Percentiles rank a stretch among this genome's conserved stretches.
Evolutionary conservation across 2,888 invertebrate genomes (phyloP).

Genomic region (Amiota communis): DNA sequence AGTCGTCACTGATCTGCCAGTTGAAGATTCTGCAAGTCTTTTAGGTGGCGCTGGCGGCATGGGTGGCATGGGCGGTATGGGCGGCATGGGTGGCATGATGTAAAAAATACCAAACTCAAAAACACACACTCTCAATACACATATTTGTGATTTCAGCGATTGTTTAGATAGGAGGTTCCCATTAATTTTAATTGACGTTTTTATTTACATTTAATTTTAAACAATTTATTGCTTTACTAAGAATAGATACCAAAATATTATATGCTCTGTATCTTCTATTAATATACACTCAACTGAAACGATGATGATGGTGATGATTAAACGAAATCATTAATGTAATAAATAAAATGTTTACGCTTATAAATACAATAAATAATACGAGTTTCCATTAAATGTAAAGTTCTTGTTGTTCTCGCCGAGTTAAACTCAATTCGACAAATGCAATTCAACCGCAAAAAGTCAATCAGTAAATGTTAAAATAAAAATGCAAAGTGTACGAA

Average conservation of each 20-base stretch:
- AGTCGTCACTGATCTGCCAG: constrained; percentile 95
- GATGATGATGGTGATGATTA: background rate
- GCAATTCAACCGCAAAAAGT: constrained; percentile 19
- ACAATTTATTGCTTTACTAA: no score
- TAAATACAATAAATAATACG: background rate
- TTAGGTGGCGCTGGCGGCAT: constrained; percentile 77
- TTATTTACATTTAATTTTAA: no score
- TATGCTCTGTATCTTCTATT: background rate
- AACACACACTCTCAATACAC: no score
- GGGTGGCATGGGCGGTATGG: constrained; percentile 78
- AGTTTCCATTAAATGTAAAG: background rate
- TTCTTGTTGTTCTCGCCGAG: background rate
- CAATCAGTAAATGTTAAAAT: constrained; percentile 20
- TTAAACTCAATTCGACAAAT: background rate
- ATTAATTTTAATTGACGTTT: no score
- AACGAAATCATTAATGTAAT: background rate
- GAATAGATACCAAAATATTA: background rate
- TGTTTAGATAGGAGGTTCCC: no score
- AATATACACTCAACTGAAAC: background rate
- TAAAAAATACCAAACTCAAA: no score
- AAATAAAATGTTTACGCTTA: background rate
- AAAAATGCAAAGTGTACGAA: constrained; percentile 13
- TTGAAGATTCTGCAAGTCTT: constrained; percentile 81
- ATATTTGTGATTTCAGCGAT: no score
- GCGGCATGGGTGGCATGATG: constrained; percentile 76